Percentiles rank a stretch among this genome's conserved stretches.
Conservation (phyloP, 2,113 vertebrate species). For the Chaetodon trifascialis region DNA sequence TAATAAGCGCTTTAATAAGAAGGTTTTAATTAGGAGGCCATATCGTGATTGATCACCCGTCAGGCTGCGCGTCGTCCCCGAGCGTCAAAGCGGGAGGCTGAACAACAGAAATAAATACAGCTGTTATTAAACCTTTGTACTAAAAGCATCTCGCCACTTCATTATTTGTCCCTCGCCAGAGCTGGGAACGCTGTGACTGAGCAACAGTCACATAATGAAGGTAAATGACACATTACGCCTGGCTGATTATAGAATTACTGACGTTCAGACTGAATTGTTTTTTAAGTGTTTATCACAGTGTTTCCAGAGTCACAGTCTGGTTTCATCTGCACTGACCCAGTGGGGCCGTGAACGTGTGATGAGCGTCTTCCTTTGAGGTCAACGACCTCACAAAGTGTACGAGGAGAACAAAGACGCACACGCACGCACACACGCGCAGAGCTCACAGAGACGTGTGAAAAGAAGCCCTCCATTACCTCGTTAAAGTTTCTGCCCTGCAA, state of each 20-base stretch:
- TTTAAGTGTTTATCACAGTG: neutral
- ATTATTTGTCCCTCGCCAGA: neutral
- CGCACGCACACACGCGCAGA: constrained; percentile 3
- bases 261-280: neutral
- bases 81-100: constrained; percentile 12
- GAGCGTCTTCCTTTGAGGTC: neutral
- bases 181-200: neutral
- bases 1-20: constrained; percentile 36
- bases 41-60: constrained; percentile 37
- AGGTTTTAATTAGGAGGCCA: constrained; percentile 45
- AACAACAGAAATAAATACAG: constrained; percentile 12
- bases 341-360: neutral
- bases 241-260: neutral
- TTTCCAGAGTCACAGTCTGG: neutral
- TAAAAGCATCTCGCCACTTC: neutral
- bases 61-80: neutral
- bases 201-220: constrained; percentile 11
- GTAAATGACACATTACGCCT: neutral
- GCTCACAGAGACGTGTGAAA: neutral
- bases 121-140: constrained; percentile 27
- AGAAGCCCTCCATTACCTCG: neutral
- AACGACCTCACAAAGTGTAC: constrained; percentile 4
- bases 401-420: neutral
- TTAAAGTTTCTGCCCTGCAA: constrained; percentile 8
- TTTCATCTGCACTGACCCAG: neutral